Base-by-base conservation (phyloP, 2,113 vertebrate genomes). In the Osmerus eperlanus region DNA sequence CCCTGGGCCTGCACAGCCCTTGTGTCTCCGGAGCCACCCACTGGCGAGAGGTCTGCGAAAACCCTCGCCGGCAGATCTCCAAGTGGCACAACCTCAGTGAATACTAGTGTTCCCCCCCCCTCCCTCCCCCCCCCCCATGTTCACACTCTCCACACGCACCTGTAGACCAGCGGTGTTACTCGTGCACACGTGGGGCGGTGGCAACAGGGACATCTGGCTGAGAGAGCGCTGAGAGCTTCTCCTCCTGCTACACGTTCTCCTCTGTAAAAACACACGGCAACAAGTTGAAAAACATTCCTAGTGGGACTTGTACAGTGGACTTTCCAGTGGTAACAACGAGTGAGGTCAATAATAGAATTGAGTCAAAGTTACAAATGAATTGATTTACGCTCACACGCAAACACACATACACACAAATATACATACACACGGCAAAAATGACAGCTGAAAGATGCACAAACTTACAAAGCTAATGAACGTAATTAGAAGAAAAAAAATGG, bases 1-100 rank as follows among this genome's bases (percentile, higher is more conserved):
- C 96, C 71, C 76, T 98, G 65, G 97, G 97, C 18, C 92, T 94
- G 0, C 94, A 95, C 85, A 96, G 95, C 77, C 83, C 91, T 72
- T 90, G 91, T 0, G 72, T 93, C 0, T 89, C 89, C 0, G 97
- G 94, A 0, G 86, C 87, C 0, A 85, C 95, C 68, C 97, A 99
- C 93, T 98, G 97, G 97, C 85, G 89, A 52, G 91, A 97, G 87
- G 93, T 96, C 3, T 98, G 97, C 0, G 92, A 95, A 73, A 95
- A 90, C 73, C 94, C 96, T 16, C 81, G 95, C 0, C 91, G 96
- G 81, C 91, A 95, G 25, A 91, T 97, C 65, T 93, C 95, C 89
- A 96, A 97, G 41, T 99, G 97, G 97, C 97, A 99, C 91, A 93
- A 91, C 83, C 93, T 99, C 85, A 95, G 90, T 77, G 86, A 92